Evolutionary conservation across 1,140 invertebrate species (phyloP).

Genomic region (Pectinophora gossypiella): DNA sequence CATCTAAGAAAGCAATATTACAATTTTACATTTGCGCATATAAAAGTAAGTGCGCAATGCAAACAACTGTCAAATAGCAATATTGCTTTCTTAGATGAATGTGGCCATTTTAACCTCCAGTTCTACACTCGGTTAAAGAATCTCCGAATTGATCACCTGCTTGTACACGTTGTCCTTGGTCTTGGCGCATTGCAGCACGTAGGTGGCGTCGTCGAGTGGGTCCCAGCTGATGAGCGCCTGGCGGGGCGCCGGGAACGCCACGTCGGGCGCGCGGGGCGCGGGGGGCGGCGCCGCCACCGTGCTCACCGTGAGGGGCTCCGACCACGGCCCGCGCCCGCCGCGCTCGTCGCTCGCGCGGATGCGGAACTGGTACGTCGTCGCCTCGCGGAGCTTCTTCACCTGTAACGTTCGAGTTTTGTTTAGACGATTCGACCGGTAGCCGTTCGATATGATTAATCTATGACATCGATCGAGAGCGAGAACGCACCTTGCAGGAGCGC

Average conservation of each 20-base stretch:
- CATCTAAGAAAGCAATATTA: too few species aligned
- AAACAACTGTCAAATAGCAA: too few species aligned
- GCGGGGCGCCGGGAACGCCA: slow-evolving; percentile 66
- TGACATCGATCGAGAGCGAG: too few species aligned
- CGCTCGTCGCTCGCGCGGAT: slow-evolving; percentile 88
- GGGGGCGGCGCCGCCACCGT: slow-evolving; percentile 88
- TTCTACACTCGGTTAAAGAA: too few species aligned
- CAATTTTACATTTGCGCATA: too few species aligned
- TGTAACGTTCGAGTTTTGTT: not conserved
- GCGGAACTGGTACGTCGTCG: slow-evolving; percentile 86
- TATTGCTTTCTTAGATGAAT: too few species aligned
- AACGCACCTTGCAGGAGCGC: slow-evolving; percentile 79
- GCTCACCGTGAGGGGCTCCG: slow-evolving; percentile 79
- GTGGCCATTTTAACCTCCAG: too few species aligned
- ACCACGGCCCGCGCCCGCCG: slow-evolving; percentile 87
- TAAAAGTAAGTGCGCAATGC: too few species aligned
- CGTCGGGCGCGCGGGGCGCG: slow-evolving; percentile 81
- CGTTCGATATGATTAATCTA: too few species aligned
- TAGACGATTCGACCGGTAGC: too few species aligned
- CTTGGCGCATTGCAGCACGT: slow-evolving; percentile 80
- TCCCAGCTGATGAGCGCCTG: slow-evolving; percentile 76
- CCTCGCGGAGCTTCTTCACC: slow-evolving; percentile 87
- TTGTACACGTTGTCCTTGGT: slow-evolving; percentile 72
- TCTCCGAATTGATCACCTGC: slow-evolving; percentile 32
- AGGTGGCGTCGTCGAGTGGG: slow-evolving; percentile 71